Evolutionary conservation across 2,113 vertebrate species (phyloP), one percentile per base, ranked within the genome.

Genomic region (Bubalus kerabau): DNA sequence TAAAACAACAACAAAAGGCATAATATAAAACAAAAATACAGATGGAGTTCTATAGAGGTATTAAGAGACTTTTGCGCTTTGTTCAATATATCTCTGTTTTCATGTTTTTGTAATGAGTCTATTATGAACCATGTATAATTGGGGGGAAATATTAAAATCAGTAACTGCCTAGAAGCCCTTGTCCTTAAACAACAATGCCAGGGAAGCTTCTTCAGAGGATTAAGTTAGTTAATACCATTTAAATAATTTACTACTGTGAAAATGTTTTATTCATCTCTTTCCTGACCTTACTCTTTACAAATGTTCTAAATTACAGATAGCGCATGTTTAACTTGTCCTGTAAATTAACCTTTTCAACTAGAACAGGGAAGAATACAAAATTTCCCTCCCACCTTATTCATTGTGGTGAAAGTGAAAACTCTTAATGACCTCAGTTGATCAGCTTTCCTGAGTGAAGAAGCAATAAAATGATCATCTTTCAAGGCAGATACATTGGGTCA

Each of bases 201-300:
- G 36, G 60, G 36, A 91, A 74, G 23, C 11, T 67, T 90, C 86
- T 67, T 52, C n/a, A 36, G 30, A 81, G 12, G 74, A 56, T 91
- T 93, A 87, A 71, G 28, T 90, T 83, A 90, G 40, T 92, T 92
- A 95, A 80, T 60, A 76, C 4, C 3, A 88, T 52, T 91, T 95
- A 88, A 91, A 88, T 95, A 78, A 88, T 94, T 91, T 88, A 78
- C 26, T 57, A 36, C 56, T 48, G 16, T 52, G 32, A 84, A 96
- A 87, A 91, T 88, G 62, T 64, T 84, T 90, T 83, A 87, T 83
- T 94, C 56, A 91, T 59, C n/a, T 91, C 57, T 78, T 83, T 87
- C 40, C 28, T 28, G 7, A 95, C 48, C 56, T 74, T 85, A 43
- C 40, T 85, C 48, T 78, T 91, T 78, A 78, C 24, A 82, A 76